These are phyloP conservation scores for Aramus guarauna DNA, from an alignment of 2,113 vertebrate species.

Conservation along the genomic window DNA sequence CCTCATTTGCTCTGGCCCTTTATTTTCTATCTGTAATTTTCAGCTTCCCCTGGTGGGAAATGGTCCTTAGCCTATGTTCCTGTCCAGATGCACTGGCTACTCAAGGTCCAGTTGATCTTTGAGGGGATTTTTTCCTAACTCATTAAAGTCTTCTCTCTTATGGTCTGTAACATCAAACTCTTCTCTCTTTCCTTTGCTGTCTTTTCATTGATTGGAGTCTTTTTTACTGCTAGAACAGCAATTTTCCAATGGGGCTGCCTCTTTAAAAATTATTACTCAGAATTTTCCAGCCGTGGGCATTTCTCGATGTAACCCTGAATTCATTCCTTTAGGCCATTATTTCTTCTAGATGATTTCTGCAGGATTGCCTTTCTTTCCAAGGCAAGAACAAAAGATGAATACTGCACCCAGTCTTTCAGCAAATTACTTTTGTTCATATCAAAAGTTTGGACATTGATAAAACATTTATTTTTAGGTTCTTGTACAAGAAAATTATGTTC, in stretches of 20 bases:
- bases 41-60: background rate
- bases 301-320: background rate
- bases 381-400: background rate
- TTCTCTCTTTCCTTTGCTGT: background rate
- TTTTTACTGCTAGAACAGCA: background rate
- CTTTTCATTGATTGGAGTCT: background rate
- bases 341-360: background rate
- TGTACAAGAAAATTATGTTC: background rate
- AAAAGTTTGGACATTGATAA: background rate
- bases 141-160: background rate
- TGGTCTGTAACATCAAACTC: background rate
- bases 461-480: background rate
- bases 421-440: background rate
- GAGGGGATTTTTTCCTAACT: fast-evolving
- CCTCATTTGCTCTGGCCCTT: background rate
- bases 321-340: background rate
- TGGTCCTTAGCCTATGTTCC: background rate
- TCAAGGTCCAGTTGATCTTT: background rate
- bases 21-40: background rate
- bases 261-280: background rate
- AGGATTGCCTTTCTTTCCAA: background rate
- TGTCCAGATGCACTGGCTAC: background rate
- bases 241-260: background rate
- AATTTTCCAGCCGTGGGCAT: background rate
- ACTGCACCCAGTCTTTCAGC: background rate